These are phyloP conservation scores for Calliphora vomitoria DNA, from an alignment of 2,888 invertebrate species.

Conservation along the genomic window DNA sequence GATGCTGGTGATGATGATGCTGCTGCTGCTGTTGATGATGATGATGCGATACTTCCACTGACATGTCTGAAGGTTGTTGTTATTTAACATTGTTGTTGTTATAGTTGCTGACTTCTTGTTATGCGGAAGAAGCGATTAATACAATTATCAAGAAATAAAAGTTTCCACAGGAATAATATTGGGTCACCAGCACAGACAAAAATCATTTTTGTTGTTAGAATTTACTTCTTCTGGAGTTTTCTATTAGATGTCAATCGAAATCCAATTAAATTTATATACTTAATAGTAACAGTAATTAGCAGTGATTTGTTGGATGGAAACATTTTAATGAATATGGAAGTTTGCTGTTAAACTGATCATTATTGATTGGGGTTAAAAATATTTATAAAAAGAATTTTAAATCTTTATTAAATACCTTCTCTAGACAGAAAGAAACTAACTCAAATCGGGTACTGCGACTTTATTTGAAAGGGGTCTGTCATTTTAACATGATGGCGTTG, in stretches of 20 bases:
- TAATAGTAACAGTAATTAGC: neutral
- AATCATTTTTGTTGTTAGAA: constrained; percentile 5
- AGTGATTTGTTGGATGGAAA: neutral
- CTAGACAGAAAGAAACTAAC: too few relatives aligned
- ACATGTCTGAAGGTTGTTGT: constrained; percentile 70
- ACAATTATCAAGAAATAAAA: constrained; percentile 60
- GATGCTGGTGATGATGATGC: neutral
- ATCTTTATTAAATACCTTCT: too few relatives aligned
- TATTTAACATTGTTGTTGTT: constrained; percentile 45
- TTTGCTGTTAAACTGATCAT: too few relatives aligned
- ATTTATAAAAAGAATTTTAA: too few relatives aligned
- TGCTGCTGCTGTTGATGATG: constrained; percentile 5
- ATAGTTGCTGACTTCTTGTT: constrained; percentile 45
- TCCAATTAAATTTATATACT: neutral
- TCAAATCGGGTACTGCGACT: too few relatives aligned
- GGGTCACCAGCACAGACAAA: constrained; percentile 54
- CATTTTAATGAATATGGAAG: too few relatives aligned
- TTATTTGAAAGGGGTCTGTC: too few relatives aligned
- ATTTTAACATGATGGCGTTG: too few relatives aligned
- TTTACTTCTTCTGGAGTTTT: neutral
- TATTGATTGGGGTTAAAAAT: too few relatives aligned
- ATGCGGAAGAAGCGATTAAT: constrained; percentile 68
- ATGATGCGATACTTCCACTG: constrained; percentile 57
- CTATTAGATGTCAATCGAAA: neutral
- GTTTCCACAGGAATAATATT: constrained; percentile 39